Evolutionary conservation across 2,888 invertebrate genomes (phyloP).

Genomic region (Eueremaeus valkanovi): DNA sequence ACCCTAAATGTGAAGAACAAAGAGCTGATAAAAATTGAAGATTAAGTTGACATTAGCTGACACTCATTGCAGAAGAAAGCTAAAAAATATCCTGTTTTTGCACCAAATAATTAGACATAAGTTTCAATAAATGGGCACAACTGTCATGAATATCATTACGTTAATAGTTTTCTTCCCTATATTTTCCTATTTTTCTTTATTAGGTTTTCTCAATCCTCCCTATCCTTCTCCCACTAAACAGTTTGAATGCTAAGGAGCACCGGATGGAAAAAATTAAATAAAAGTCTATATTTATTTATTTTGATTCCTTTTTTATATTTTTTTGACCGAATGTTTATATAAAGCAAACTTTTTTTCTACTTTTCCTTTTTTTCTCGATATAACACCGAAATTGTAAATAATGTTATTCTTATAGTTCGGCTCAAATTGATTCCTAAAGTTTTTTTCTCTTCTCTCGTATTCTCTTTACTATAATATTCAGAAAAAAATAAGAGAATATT

Average conservation of each 20-base stretch:
- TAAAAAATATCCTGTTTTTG: background rate
- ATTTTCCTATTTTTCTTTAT: background rate
- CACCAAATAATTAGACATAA: constrained; percentile 23
- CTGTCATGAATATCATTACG: constrained; percentile 23
- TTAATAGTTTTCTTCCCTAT: constrained; percentile 16
- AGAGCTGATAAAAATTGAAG: background rate
- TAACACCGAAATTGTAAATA: too few species aligned
- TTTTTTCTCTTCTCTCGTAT: too few species aligned
- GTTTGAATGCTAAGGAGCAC: background rate
- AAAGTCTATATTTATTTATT: constrained; percentile 31
- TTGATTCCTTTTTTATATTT: constrained; percentile 5
- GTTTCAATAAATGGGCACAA: constrained; percentile 10
- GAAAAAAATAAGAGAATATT: too few species aligned
- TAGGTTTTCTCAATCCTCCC: too few species aligned
- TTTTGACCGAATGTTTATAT: background rate
- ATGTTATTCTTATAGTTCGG: too few species aligned
- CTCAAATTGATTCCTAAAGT: too few species aligned
- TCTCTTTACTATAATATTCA: too few species aligned
- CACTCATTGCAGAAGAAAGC: background rate
- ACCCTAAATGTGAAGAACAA: background rate
- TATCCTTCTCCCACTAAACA: too few species aligned
- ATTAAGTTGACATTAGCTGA: background rate
- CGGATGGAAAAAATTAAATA: constrained; percentile 23
- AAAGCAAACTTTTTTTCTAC: background rate
- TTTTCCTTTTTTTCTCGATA: too few species aligned